Base-by-base conservation (phyloP, 2,888 invertebrate species). In the Cheilosia urbana region DNA sequence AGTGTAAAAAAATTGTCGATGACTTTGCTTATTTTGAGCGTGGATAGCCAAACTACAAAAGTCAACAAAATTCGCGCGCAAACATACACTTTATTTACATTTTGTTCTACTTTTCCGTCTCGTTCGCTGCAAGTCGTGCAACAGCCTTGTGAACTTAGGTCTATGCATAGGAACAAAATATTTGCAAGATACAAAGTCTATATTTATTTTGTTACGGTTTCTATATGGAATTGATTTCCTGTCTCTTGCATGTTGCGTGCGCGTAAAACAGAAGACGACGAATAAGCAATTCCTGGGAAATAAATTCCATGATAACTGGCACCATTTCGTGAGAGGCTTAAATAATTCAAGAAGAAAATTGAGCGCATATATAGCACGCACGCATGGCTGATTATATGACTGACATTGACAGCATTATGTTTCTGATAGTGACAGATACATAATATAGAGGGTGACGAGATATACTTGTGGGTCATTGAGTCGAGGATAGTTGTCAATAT, bases 301-400 rank as follows among this genome's bases (percentile, higher is more conserved):
- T 21, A 40, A 13, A 51, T 30, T 47, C 27, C 60, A 63, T 58
- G 40, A 45, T 66, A 57, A 65, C 63, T n/a, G 58, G 75, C 63
- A 73, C 57, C 49, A 66, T 65, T 75, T 37, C 65, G 75, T 75
- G 75, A 55, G 75, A 75, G 65, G 27, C 65, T 47, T 24, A 37
- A 24, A 65, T 75, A 75, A 24, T 49, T 75, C 47, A 65, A 24
- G 13, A 24, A 37, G 34, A 27, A 51, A 65, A 34, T 30, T 47
- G 40, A 37, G 57, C 45, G 57, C 65, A 65, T 40, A 57, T 40
- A 49, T 40, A 40, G 21, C 75, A 65, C 75, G 75, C 65, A 75
- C 17, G n/a, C n/a, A n/a, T n/a, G n/a, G n/a, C n/a, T n/a, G n/a
- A n/a, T n/a, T n/a, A n/a, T 30, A 13, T 1, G 37, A 37, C 37